A percentile compares a stretch with the other conserved stretches of the same genome.
These are phyloP conservation scores for Cyaniris semiargus DNA, from an alignment of 2,888 invertebrate species.

Conservation along the genomic window DNA sequence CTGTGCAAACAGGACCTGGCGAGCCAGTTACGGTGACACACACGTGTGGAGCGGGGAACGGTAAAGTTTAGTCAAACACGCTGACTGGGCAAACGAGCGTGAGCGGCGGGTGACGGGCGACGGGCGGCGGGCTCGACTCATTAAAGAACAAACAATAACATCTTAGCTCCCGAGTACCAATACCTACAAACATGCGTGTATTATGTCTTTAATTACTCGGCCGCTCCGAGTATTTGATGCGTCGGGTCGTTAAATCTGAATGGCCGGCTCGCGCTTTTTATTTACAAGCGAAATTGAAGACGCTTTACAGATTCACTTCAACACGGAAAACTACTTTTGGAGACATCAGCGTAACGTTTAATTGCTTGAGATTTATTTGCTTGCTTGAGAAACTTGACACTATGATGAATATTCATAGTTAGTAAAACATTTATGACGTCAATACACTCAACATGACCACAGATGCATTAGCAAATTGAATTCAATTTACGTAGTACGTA, in stretches of 20 bases:
- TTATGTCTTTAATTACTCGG: constrained; percentile 28
- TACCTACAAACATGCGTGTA: constrained; percentile 28
- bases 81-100: constrained; percentile 12
- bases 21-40: constrained; percentile 4
- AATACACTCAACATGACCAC: background rate
- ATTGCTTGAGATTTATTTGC: background rate
- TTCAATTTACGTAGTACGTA: background rate
- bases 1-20: background rate
- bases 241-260: constrained; percentile 16
- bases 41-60: background rate
- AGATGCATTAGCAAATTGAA: background rate
- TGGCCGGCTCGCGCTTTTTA: constrained; percentile 4
- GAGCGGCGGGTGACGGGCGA: background rate
- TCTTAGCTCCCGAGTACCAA: constrained; percentile 38
- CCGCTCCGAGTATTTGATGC: constrained; percentile 20
- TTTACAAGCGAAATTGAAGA: background rate
- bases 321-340: constrained; percentile 3
- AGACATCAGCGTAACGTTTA: background rate
- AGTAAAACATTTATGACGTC: background rate
- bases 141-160: constrained; percentile 39
- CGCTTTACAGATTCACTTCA: background rate
- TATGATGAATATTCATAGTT: background rate
- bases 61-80: constrained; percentile 14
- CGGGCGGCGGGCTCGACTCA: constrained; percentile 18
- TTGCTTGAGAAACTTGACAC: background rate